Evolutionary conservation across 1,140 invertebrate genomes (phyloP), one percentile per base, ranked within the genome.

Genomic region (Pseudomyrmex cubaensis): DNA sequence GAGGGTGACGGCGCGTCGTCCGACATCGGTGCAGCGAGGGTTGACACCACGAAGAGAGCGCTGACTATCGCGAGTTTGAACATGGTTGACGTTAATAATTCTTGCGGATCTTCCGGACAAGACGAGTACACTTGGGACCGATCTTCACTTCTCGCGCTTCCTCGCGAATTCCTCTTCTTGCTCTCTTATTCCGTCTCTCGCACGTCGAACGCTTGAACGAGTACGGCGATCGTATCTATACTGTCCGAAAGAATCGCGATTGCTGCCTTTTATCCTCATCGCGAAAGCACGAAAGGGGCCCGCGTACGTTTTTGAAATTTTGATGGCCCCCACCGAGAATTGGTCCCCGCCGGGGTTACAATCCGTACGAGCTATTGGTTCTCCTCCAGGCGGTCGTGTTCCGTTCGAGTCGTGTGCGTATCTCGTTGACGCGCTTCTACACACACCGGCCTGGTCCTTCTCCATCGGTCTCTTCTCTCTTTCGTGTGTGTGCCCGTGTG

Each of bases 311-410:
- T 94, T 94, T 94, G 93, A 94, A 94, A 94, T 94, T 94, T 95
- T 90, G 95, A 95, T 94, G 97, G 96, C 92, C 96, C 97, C 96
- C 97, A 97, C 90, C 96, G 96, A 67, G 9, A 5, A 35, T 52
- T 76, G 95, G 59, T 94, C 95, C 74, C 77, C 80, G 76, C 84
- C 86, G 54, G 82, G 72, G 73, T 88, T 88, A 83, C 86, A 85
- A 88, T 54, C 80, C 82, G 69, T 88, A 85, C 84, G 76, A 88
- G 86, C 89, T 91, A 92, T 92, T 93, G 92, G 92, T 91, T 93
- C 93, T 89, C 73, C 88, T 84, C 76, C 69, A 76, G 88, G 82
- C 87, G 84, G 59, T 88, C 82, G 52, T 35, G 35, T 85, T 74
- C 75, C 70, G 86, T 69, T 82, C 56, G 59, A 85, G 83, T 85